Evolutionary conservation across 2,113 vertebrate species (phyloP), one percentile per base, ranked within the genome.

Genomic region (Brachyhypopomus occidentalis): DNA sequence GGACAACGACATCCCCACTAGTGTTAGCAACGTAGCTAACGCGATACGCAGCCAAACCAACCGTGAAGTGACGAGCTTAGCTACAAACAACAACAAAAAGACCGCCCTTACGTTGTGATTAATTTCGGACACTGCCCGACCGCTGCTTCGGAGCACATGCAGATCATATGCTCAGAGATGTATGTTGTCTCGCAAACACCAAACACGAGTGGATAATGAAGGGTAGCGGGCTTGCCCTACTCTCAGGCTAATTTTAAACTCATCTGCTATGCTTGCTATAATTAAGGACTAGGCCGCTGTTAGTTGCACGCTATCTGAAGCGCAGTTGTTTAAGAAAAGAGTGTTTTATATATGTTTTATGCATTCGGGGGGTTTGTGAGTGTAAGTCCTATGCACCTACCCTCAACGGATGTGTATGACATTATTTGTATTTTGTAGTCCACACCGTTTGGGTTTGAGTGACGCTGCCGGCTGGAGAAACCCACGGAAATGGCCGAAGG

Each of bases 401-500:
- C 91, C 87, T 85, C 72, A 38, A 73, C n/a, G 59, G 83, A 36
- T 79, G 79, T 82, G 81, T 69, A 38, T 60, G 76, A 83, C 83
- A 76, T 86, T 83, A 74, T 83, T 76, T 62, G 67, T 86, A 78
- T 76, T 84, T 88, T 86, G 77, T 85, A 84, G 85, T 90, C 86
- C 89, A 66, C 79, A 83, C 77, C 78, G 80, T 78, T 88, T 89
- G 83, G 78, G 63, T 23, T 80, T 69, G 73, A 75, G 78, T 80
- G 71, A 81, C 92, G 91, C 90, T 85, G 67, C 91, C 91, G 91
- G 90, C 92, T 90, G 90, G 72, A 56, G 58, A 56, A 56, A 55
- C 56, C 45, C 79, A 90, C 90, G 90, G 91, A 91, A 91, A 93
- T 85, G 87, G 85, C 89, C 83, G 87, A 86, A 67, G 79, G 72